Base-by-base conservation (phyloP, 2,888 invertebrate species). In the Anagyrus pseudococci region DNA sequence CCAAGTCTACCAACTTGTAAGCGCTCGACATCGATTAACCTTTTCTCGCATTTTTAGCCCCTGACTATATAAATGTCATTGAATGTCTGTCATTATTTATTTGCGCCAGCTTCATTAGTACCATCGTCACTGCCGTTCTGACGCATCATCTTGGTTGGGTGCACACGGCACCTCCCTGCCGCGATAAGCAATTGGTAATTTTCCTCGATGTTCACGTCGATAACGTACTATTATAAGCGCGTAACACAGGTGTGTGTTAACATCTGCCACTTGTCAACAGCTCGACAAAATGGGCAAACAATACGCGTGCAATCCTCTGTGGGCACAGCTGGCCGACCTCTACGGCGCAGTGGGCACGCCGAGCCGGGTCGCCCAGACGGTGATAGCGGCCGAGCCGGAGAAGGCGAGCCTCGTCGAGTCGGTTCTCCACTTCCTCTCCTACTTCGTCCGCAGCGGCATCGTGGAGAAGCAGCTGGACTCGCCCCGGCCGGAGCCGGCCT, bases 131-230 rank as follows among this genome's bases (percentile, higher is more conserved):
- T 6, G 93, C 93, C 66, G 90, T 95, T 49, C 83, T 96, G 56
- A 95, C 95, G 0, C 89, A 95, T 80, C 96, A 96, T 78, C 85
- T 96, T 41, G 94, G 94, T 19, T 96, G 96, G 96, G 93, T 95
- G 59, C 87, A 91, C 29, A 93, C 94, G 0, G 90, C 93, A 17
- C 68, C 75, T 60, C 72, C 80, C 17, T 57, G 67, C 8, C 71
- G 67, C 10, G 73, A 77, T 62, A 72, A 74, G 48, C 71, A 73
- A 66, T 64, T 75, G 76, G 78, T 80, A 74, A 76, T 43, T 49
- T 22, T 7, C 10, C 4, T 29, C 4, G 4, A 7, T 29, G 6
- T 29, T 29, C 4, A 7, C 29, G 10, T 29, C 29, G 29, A n/a
- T n/a, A n/a, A n/a, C n/a, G n/a, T n/a, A n/a, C n/a, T n/a, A n/a